Conservation (phyloP, 1,140 invertebrate species). For the Acyrthosiphon pisum region DNA sequence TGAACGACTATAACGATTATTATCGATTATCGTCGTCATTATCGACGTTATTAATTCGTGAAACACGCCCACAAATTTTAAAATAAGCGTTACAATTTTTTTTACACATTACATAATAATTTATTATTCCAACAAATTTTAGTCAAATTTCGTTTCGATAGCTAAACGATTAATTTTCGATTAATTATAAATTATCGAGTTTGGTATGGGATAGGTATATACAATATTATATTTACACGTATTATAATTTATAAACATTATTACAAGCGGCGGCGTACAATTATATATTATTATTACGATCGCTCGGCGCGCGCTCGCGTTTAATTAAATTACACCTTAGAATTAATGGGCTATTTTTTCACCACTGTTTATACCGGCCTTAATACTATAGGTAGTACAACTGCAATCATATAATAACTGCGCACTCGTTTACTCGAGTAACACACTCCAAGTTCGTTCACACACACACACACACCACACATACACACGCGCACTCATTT, state of each 20-base stretch:
- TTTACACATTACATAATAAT: not conserved
- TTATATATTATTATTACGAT: not conserved
- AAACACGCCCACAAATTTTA: not conserved
- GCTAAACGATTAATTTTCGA: not conserved
- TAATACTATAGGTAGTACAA: not conserved
- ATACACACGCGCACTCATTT: not conserved
- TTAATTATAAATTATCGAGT: not conserved
- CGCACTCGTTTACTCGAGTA: not conserved
- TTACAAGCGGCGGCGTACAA: not conserved
- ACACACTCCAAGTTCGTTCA: too few species aligned
- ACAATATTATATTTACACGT: not conserved
- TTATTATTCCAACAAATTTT: too few species aligned
- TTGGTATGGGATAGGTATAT: not conserved
- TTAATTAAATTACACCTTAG: not conserved
- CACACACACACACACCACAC: not conserved
- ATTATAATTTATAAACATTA: not conserved
- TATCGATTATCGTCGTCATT: not conserved
- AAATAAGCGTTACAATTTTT: not conserved
- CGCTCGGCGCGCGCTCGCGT: not conserved
- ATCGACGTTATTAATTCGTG: not conserved
- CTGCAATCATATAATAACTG: not conserved
- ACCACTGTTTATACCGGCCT: not conserved
- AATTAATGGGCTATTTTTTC: not conserved
- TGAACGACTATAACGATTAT: not conserved
- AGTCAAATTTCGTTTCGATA: not conserved